Base-by-base conservation (phyloP, 2,113 vertebrate genomes). In the Campylomormyrus tamandua region DNA sequence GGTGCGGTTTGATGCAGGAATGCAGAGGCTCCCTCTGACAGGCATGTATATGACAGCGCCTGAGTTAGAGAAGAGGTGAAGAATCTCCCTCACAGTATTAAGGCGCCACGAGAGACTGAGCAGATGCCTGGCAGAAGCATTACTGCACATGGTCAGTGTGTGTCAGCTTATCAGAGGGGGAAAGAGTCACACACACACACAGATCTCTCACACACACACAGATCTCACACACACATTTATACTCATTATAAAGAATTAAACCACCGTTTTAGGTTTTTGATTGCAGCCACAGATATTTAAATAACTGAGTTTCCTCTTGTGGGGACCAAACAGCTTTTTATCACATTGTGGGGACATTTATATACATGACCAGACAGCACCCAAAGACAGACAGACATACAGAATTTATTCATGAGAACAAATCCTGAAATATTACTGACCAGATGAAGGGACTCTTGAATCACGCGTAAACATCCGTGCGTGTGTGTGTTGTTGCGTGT, bases 381-480 rank as follows among this genome's bases (percentile, higher is more conserved):
- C 27, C 62, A 58, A 2, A 42, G 39, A 62, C 56, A 53, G 52
- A 62, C 56, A 70, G 27, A 70, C n/a, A 70, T 1, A 70, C 8
- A 70, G n/a, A 11, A 31, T 4, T 31, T 13, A 27, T 31, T 11
- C n/a, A 13, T 31, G 15, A 13, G 62, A 31, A 70, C n/a, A 70
- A 27, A 70, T 31, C 4, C n/a, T 31, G 10, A 27, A 70, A 70
- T 31, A 70, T 13, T 31, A 70, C n/a, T 70, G 62, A 27, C 3
- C 31, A 27, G n/a, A 70, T 27, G 10, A 88, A 49, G 83, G 77
- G 9, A 48, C 35, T 80, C 70, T 77, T 2, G 45, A 15, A 48
- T 84, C 21, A 84, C 88, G 77, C 74, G 50, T 62, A 74, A 42
- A 62, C 46, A 24, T 89, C 24, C 31, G 66, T 87, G 90, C 88